These are phyloP conservation scores for Tenrec ecaudatus DNA, from an alignment of 2,113 vertebrate species.

Conservation along the genomic window DNA sequence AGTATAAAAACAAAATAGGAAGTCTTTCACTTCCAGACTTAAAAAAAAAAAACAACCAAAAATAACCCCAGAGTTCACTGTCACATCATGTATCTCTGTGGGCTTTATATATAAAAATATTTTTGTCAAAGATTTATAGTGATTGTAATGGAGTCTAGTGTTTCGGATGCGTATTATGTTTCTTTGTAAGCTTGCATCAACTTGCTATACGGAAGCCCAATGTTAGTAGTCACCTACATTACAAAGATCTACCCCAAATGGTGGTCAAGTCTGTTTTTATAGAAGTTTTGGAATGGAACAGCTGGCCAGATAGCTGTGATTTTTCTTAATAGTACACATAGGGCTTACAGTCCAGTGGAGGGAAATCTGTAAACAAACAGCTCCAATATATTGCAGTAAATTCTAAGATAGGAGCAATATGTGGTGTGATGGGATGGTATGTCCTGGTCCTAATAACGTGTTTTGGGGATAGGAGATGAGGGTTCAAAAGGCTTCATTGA, in stretches of 20 bases:
- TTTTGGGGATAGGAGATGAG: neutral
- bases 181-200: neutral
- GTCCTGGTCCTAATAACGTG: neutral
- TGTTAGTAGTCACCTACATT: constrained; percentile 44
- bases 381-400: neutral
- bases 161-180: neutral
- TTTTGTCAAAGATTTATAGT: constrained; percentile 24
- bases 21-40: no score
- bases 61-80: neutral
- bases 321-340: neutral
- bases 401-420: neutral
- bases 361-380: neutral
- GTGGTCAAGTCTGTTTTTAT: neutral
- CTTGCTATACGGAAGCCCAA: neutral
- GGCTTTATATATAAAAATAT: neutral
- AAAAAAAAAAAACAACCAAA: no score
- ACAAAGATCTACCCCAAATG: neutral
- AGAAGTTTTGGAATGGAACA: neutral
- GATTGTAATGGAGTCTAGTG: neutral
- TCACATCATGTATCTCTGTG: neutral
- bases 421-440: neutral
- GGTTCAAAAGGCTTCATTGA: neutral
- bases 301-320: neutral
- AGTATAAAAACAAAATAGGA: no score
- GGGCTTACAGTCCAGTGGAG: neutral